Base-by-base conservation (phyloP, 2,113 vertebrate species). In the Elephantulus edwardii region DNA sequence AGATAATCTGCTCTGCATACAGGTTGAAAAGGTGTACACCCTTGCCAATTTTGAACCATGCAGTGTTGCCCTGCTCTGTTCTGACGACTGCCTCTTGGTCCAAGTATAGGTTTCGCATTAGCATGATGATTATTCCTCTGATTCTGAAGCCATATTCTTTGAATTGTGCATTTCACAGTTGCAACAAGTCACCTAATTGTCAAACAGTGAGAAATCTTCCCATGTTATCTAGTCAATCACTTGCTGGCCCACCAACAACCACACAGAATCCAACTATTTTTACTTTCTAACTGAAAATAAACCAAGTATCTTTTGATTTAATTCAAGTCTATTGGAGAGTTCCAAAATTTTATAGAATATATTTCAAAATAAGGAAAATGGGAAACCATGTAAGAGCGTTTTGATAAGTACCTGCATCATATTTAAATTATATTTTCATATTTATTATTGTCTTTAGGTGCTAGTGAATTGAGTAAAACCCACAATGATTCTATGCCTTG, bases 361-460 rank as follows among this genome's bases (percentile, higher is more conserved):
- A 80, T 70, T 92, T 72, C 83, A 19, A 83, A 90, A 82, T 60
- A 11, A 56, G 44, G 88, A 92, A 92, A 89, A 88, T 52, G 24
- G 38, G 52, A 90, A 88, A 77, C 62, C 33, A 52, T 68, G 50
- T 80, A 62, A 86, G 12, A 6, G 11, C 19, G 86, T 28, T 44
- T 78, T 90, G 13, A 26, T 60, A 26, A 60, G 54, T 4, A 52
- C 44, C 86, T 86, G 54, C 77, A 50, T 42, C 33, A 66, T 71
- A 22, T 12, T 22, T 7, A 13, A 8, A 42, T 52, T 17, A 28
- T 35, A 44, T 44, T 4, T 44, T 44, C 40, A n/a, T 72, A 72
- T 40, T 44, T 44, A 28, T 42, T 72, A n/a, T n/a, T n/a, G n/a
- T n/a, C n/a, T n/a, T n/a, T n/a, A n/a, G n/a, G n/a, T n/a, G n/a